Percentiles rank a stretch among this genome's conserved stretches.
Conservation (phyloP, 2,888 invertebrate genomes). For the Ophion slaviceki region DNA sequence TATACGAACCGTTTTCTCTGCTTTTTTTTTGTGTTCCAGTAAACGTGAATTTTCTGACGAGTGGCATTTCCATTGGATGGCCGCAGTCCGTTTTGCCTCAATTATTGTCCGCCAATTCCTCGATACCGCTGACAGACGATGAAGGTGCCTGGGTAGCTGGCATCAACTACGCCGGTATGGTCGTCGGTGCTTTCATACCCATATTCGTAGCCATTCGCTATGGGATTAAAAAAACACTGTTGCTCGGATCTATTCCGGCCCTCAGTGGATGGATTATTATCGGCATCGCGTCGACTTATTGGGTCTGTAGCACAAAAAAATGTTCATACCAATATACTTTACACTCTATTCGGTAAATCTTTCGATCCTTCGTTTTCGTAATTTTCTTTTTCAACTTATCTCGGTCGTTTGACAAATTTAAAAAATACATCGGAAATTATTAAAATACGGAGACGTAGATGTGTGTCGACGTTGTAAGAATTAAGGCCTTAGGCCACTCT, state of each 20-base stretch:
- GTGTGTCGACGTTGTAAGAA: not conserved
- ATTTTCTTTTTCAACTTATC: not conserved
- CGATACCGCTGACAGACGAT: constrained; percentile 46
- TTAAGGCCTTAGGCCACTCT: too few species aligned
- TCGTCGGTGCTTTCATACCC: constrained; percentile 54
- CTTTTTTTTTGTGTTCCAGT: constrained; percentile 41
- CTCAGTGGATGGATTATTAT: constrained; percentile 56
- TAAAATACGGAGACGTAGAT: not conserved
- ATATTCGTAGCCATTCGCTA: constrained; percentile 37
- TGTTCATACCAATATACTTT: not conserved
- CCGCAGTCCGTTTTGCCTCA: constrained; percentile 63
- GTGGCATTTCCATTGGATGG: constrained; percentile 62
- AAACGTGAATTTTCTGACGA: constrained; percentile 58
- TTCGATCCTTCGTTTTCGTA: not conserved
- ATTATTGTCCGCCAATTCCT: constrained; percentile 38
- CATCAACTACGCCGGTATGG: constrained; percentile 58
- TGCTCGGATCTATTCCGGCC: constrained; percentile 39
- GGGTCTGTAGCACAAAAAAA: constrained; percentile 39
- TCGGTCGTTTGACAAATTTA: not conserved
- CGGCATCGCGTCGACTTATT: constrained; percentile 53
- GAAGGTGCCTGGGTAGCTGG: constrained; percentile 63
- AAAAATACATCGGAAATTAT: not conserved
- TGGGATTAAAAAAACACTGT: constrained; percentile 52
- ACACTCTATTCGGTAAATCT: not conserved
- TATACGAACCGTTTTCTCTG: too few species aligned